These are phyloP conservation scores for Epinephelus awoara DNA, from an alignment of 2,797 vertebrate species.

Conservation along the genomic window DNA sequence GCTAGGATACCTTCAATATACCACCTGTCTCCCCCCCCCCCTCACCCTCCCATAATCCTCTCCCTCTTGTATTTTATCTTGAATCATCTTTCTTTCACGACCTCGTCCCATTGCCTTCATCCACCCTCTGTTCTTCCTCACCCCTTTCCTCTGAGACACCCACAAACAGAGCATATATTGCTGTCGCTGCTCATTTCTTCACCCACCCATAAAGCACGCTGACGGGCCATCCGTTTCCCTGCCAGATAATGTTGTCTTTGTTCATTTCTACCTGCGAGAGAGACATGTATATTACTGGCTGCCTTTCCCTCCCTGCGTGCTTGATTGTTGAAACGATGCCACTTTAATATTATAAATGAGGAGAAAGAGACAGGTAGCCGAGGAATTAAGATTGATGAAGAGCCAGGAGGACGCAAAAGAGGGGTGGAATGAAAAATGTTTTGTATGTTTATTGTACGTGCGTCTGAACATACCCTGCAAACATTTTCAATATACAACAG, in stretches of 20 bases:
- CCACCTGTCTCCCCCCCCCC: constrained; percentile 24
- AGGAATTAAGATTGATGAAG: constrained; percentile 43
- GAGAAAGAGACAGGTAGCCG: constrained; percentile 6
- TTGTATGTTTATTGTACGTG: constrained; percentile 14
- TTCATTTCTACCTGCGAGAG: constrained; percentile 62
- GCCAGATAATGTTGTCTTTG: constrained; percentile 69
- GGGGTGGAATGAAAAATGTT: neutral
- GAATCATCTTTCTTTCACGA: constrained; percentile 34
- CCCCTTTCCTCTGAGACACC: constrained; percentile 50
- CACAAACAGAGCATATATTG: constrained; percentile 65
- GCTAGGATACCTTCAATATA: constrained; percentile 58
- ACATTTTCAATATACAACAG: neutral
- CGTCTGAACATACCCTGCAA: neutral
- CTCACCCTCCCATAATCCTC: neutral
- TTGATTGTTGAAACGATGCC: constrained; percentile 35
- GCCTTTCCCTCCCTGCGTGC: neutral
- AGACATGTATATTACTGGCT: constrained; percentile 55
- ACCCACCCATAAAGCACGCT: constrained; percentile 55
- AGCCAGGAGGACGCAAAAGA: neutral
- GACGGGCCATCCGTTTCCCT: constrained; percentile 62
- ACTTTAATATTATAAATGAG: constrained; percentile 44
- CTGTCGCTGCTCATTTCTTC: constrained; percentile 71
- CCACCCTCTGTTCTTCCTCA: constrained; percentile 25
- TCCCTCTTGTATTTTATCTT: constrained; percentile 49
- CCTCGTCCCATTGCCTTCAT: constrained; percentile 9